Base-by-base conservation (phyloP, 2,888 invertebrate species). In the Hipparchia semele region DNA sequence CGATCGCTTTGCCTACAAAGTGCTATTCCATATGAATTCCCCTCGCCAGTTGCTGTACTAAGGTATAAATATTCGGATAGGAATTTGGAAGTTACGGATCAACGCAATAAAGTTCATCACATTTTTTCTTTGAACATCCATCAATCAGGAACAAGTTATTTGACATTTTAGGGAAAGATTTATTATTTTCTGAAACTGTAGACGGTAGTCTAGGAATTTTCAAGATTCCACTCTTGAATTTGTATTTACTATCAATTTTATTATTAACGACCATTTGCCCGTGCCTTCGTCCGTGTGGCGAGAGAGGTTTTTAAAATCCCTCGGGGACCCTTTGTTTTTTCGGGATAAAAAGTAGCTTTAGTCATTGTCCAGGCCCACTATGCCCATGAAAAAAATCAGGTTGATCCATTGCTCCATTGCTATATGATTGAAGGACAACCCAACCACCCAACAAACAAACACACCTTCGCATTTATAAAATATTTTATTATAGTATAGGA, bases 1-100 rank as follows among this genome's bases (percentile, higher is more conserved):
- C 87, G 86, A 90, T 88, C 89, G 89, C 83, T 90, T 89, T 86
- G 86, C 88, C 86, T 90, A 86, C 87, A 87, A 89, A 90, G 86
- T 90, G 89, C 88, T 89, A 89, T 88, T 88, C 88, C 88, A 89
- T 90, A 87, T 85, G 87, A 88, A 88, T 87, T 86, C 83, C 84
- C 84, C 83, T 79, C 76, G 81, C 82, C 82, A 79, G 82, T 73
- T 70, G 53, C 72, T 72, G 68, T 68, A 61, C 72, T 67, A 58
- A 56, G 70, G 70, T 72, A 56, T 60, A 61, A 71, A 58, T 59
- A 62, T 71, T 72, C 58, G 68, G 65, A 45, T 66, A 51, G 61
- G 61, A 60, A 46, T 60, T 68, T 68, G 80, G 80, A 82, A 83
- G 83, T 82, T 81, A 77, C 78, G 80, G 80, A 80, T 81, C 78